Evolutionary conservation across 2,113 vertebrate species (phyloP), one percentile per base, ranked within the genome.

Genomic region (Urocitellus parryii): DNA sequence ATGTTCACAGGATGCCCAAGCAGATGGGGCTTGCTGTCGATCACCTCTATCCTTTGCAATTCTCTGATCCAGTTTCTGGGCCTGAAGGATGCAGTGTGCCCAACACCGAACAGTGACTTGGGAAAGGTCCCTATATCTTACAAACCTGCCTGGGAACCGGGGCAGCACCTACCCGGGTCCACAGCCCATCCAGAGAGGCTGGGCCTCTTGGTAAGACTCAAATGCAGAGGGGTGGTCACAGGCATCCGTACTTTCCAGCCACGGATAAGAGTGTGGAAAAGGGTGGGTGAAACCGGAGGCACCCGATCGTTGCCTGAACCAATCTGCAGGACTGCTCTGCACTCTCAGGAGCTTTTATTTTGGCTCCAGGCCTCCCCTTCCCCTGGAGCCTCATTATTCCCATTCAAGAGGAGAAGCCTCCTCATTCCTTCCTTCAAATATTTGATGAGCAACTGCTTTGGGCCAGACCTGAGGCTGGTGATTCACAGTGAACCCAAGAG

Each of bases 1-100:
- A 12, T 29, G 70, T 51, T 79, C 37, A 7, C 0, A 5, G 82
- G 58, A 63, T 0, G 0, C 42, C 63, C 0, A 0, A 0, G 12
- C n/a, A 58, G 87, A 56, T 0, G 4, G 53, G 58, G 63, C 67
- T 93, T 68, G 11, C 10, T 5, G 32, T 13, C 4, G 1, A 3
- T 17, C 24, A 5, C 45, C 73, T 78, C 48, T 48, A 81, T 29
- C 25, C 16, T n/a, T 65, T 63, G 29, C 1, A 10, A 13, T 27
- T 51, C 88, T 90, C 70, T 4, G 12, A 48, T 56, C 39, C 51
- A 48, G 27, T 45, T 58, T 37, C 68, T 7, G 85, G 67, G 45
- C 56, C 32, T 68, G 8, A 37, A 73, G 73, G 63, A 12, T 27
- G 18, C 11, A 37, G 72, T 18, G 56, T 22, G 11, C 45, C 93